Evolutionary conservation across 2,113 vertebrate genomes (phyloP).

Genomic region (Rallus limicola): DNA sequence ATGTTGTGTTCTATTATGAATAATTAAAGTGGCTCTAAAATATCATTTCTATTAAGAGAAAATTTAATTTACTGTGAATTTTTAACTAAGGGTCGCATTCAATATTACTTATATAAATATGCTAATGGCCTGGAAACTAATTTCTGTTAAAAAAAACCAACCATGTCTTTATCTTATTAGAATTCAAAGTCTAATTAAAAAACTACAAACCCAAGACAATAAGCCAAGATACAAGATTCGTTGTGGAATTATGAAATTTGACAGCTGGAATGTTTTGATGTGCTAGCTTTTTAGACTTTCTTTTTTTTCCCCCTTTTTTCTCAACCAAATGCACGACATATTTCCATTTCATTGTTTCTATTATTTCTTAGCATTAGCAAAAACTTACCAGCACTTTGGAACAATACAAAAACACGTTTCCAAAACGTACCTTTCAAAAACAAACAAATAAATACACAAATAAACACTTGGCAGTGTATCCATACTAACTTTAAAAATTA

Average conservation of each 20-base stretch:
- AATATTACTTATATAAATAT: not conserved
- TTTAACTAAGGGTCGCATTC: not conserved
- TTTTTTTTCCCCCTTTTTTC: not conserved
- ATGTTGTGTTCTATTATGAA: not conserved
- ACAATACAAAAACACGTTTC: not conserved
- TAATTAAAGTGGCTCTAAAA: conserved; percentile 11
- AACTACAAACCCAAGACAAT: not conserved
- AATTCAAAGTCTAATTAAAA: conserved; percentile 20
- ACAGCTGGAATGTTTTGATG: not conserved
- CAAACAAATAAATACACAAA: no score
- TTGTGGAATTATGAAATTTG: not conserved
- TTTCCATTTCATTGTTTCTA: not conserved
- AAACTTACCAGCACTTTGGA: not conserved
- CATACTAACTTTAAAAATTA: not conserved
- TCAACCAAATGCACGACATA: not conserved
- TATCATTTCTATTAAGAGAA: not conserved
- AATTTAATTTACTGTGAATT: conserved; percentile 28
- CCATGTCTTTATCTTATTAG: not conserved
- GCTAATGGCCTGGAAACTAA: conserved; percentile 8
- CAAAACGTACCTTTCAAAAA: not conserved
- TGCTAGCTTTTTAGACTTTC: not conserved
- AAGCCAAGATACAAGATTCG: not conserved
- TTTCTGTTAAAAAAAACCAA: not conserved
- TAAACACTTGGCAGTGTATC: not conserved
- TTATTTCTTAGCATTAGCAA: not conserved